phyloP scores from a whole-genome alignment of 2,113 vertebrate species.

The Scortum barcoo region DNA sequence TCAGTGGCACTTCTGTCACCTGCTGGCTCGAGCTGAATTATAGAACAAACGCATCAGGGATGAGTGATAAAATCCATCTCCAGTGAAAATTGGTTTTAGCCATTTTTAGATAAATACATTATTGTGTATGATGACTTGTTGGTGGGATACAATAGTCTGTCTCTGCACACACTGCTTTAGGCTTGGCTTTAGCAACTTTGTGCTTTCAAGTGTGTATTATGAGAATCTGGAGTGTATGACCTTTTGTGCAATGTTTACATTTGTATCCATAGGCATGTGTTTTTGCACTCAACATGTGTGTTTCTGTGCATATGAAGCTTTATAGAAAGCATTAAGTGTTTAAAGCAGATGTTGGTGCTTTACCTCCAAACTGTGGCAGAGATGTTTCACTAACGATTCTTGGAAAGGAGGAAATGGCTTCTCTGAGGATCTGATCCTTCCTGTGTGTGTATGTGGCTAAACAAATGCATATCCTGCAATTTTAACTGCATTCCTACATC shows the following conservation, averaged over 20 bases:
- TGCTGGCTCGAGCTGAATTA: background rate
- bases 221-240: background rate
- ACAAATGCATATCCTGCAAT: conserved; percentile 16
- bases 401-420: too few relatives aligned
- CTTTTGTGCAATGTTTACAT: background rate
- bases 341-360: background rate
- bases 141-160: background rate
- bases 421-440: background rate
- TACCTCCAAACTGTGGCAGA: background rate
- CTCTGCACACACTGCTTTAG: background rate
- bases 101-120: background rate
- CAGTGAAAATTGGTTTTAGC: background rate
- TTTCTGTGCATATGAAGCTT: background rate
- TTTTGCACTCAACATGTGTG: background rate
- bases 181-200: too few relatives aligned
- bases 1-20: background rate
- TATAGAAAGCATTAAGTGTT: background rate
- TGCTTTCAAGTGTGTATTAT: background rate
- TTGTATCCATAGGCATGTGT: background rate
- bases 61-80: background rate
- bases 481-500: background rate
- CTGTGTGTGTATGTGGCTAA: conserved; percentile 17
- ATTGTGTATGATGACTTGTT: background rate
- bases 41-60: background rate
- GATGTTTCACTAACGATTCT: background rate